Evolutionary conservation across 2,113 vertebrate species (phyloP), one percentile per base, ranked within the genome.

Genomic region (Propithecus coquereli): DNA sequence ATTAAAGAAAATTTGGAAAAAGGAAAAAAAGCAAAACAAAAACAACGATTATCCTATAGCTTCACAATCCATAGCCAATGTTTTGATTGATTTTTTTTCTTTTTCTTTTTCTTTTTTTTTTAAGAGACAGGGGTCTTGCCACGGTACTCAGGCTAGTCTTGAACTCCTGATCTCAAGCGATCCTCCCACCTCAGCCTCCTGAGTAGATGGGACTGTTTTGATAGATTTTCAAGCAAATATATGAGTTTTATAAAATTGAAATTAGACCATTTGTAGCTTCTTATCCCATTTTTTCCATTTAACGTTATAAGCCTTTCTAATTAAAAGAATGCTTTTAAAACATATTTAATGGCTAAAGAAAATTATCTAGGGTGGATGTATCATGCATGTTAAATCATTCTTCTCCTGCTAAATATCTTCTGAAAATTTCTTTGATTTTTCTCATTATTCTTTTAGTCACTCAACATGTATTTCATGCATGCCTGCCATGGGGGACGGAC

Each of bases 221-320:
- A 93, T 93, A 54, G 52, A 43, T 50, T 86, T 93, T 85, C 40
- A 68, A 93, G 54, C 14, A 77, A 89, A 76, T 50, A 90, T 5
- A 32, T 25, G 12, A 50, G 27, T 63, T 93, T 93, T 90, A 70
- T 66, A 93, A 88, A 92, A 76, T 17, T 76, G 70, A 80, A 43
- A 37, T 68, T 47, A 70, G 47, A 70, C 4, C 8, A 3, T 23
- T 27, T 2, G 14, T 8, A 89, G 32, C 27, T 80, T 91, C 94
- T 73, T 32, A 81, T 71, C 66, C 32, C 77, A 71, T 54, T 11
- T 74, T 96, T 50, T 89, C 54, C 20, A 76, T 71, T 74, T 20
- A 94, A 61, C 8, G 95, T 84, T 43, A 73, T 82, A 94, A 92
- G 16, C n/a, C 83, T 91, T 86, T 76, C 92, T 74, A 89, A 59